A percentile compares a stretch with the other conserved stretches of the same genome.
Conservation (phyloP, 2,888 invertebrate genomes). For the Parapristionchus giblindavisi region DNA sequence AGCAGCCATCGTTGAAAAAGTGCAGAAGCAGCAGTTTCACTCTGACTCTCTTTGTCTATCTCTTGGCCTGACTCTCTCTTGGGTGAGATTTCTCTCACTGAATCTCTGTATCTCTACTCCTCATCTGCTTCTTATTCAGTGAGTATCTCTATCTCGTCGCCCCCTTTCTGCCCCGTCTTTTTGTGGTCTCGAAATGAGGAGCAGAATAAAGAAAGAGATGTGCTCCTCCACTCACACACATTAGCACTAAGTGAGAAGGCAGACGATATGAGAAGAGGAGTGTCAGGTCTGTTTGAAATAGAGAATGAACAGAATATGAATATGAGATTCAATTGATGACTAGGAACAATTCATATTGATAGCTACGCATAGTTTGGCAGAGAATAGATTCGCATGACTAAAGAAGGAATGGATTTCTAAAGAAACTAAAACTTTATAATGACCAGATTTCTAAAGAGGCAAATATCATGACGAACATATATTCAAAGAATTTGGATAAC, state of each 20-base stretch:
- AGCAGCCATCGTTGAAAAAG: no score
- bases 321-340: no score
- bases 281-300: constrained; percentile 1
- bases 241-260: constrained; percentile 33
- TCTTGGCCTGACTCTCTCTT: no score
- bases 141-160: background rate
- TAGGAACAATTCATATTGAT: no score
- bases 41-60: no score
- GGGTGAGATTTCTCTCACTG: constrained; percentile 34
- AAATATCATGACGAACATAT: no score
- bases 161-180: constrained; percentile 17
- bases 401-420: background rate
- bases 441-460: no score
- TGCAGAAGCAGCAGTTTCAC: no score
- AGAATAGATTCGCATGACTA: background rate
- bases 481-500: no score
- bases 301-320: no score
- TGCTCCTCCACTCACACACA: constrained; percentile 20
- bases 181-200: background rate
- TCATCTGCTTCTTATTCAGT: background rate
- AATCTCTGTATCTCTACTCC: background rate
- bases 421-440: no score
- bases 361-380: background rate
- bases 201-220: constrained; percentile 15
- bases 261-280: background rate